Percentiles rank a stretch among this genome's conserved stretches.
phyloP scores from a whole-genome alignment of 2,797 vertebrate species.

The Australoheros facetus region DNA sequence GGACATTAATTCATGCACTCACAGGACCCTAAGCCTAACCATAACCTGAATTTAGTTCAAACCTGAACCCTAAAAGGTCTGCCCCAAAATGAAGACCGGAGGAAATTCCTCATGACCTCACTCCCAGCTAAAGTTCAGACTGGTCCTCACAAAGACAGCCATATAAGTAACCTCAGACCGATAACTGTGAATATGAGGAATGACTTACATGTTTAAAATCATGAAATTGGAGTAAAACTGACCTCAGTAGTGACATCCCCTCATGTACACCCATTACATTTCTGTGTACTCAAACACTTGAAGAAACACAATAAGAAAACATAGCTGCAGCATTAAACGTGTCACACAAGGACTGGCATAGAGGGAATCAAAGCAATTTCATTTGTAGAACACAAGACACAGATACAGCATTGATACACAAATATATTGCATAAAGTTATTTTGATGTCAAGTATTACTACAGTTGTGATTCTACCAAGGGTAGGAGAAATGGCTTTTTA shows the following conservation, averaged over 20 bases:
- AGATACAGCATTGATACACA: conserved; percentile 44
- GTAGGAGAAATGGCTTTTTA: conserved; percentile 72
- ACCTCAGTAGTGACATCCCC: conserved; percentile 7
- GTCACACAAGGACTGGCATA: background rate
- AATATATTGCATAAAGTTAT: conserved; percentile 74
- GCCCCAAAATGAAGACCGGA: background rate
- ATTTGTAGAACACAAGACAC: conserved; percentile 38
- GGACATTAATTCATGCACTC: background rate
- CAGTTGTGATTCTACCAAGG: conserved; percentile 59
- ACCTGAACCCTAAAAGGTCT: background rate
- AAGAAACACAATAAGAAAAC: background rate
- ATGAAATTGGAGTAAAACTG: background rate
- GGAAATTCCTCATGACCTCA: background rate
- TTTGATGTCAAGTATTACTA: conserved; percentile 65
- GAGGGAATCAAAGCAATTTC: conserved; percentile 18
- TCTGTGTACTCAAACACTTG: background rate
- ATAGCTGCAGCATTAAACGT: conserved; percentile 26
- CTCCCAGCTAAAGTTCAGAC: background rate
- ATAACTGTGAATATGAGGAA: conserved; percentile 1
- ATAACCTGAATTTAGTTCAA: background rate
- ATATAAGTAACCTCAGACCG: background rate
- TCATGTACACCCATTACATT: background rate
- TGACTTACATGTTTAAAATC: conserved; percentile 7
- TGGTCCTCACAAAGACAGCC: conserved; percentile 12
- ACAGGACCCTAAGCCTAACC: background rate